These are phyloP conservation scores for Lophotriccus pileatus DNA, from an alignment of 2,797 vertebrate species.

Conservation along the genomic window DNA sequence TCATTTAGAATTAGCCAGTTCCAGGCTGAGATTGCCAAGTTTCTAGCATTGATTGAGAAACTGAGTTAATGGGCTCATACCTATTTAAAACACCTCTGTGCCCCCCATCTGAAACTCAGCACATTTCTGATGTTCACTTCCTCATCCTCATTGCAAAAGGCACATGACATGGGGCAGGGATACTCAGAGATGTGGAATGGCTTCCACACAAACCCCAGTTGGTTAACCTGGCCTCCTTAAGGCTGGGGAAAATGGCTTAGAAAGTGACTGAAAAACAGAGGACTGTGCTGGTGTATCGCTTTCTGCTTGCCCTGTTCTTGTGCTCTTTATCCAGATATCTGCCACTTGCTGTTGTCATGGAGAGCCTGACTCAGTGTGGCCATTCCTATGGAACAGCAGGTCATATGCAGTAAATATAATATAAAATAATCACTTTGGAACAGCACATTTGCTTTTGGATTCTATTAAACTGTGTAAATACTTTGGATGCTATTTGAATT, in stretches of 20 bases:
- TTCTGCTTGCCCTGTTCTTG: background rate
- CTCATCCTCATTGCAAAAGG: background rate
- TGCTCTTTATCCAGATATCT: background rate
- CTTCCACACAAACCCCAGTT: background rate
- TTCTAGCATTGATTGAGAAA: background rate
- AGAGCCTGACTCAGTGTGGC: background rate
- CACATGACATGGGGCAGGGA: no score
- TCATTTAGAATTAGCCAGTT: background rate
- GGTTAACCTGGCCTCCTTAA: background rate
- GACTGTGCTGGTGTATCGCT: background rate
- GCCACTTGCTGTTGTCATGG: background rate
- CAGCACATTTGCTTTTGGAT: background rate
- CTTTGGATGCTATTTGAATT: background rate
- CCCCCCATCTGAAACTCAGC: fast-evolving
- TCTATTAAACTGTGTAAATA: background rate
- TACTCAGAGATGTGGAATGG: background rate
- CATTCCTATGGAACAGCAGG: background rate
- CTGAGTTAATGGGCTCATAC: background rate
- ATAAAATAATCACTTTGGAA: background rate
- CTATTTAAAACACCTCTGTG: background rate
- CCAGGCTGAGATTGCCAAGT: background rate
- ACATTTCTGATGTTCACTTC: fast-evolving
- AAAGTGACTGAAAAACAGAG: background rate
- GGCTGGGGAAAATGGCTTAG: background rate
- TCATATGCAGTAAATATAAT: background rate